Base-by-base conservation (phyloP, 2,888 invertebrate species). In the Apodemia mormo region DNA sequence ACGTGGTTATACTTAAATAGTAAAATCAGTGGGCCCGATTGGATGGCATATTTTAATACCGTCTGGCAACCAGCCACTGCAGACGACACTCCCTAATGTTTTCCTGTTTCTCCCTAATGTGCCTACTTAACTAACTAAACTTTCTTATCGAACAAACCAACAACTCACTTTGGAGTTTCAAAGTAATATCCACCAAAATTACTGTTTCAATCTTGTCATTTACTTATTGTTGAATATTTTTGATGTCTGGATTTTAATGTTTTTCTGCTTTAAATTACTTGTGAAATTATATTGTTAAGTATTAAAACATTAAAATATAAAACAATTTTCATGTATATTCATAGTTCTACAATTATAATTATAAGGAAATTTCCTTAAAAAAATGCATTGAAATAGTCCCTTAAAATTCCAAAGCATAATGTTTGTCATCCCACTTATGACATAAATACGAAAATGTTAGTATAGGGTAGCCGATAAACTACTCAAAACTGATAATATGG, bases 91-190 rank as follows among this genome's bases (percentile, higher is more conserved):
- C 85, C 85, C 84, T 87, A 90, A 91, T 88, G 89, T 90, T 89
- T 90, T 90, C 90, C 90, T 89, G 90, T 88, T 88, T 83, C 84
- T 81, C 84, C 87, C 84, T 90, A 91, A 91, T 90, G 92, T 90
- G 85, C 85, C 90, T 89, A 90, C 89, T 90, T 90, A 91, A 89
- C 86, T 84, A 90, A 90, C 88, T 88, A 85, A 90, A 91, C 86
- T 90, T 90, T 91, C 89, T 90, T 91, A 91, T 92, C 90, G 82
- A 83, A 85, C 85, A 83, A 84, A 88, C 88, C 86, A 82, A 89
- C 87, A 87, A 86, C 85, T 86, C 79, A 77, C 82, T 78, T 80
- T 77, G 71, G 78, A 85, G 82, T 84, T 86, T 79, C 80, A 78
- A 84, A 86, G 82, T 86, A 83, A 85, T 82, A 84, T 83, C 68